Evolutionary conservation across 2,888 invertebrate species (phyloP), one percentile per base, ranked within the genome.

Genomic region (Diarsia rubi): DNA sequence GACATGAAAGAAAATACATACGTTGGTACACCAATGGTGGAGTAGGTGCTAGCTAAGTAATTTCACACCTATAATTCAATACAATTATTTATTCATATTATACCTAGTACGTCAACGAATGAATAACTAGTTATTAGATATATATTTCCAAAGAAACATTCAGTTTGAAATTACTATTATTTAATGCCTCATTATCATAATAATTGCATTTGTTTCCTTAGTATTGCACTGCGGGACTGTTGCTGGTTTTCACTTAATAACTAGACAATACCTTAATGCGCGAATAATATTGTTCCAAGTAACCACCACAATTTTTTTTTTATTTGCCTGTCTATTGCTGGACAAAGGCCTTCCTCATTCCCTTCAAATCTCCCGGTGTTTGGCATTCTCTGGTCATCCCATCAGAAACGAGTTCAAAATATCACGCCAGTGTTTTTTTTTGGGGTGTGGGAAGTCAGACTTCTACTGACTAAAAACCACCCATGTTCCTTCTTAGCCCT

Each of bases 81-180:
- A 78, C 72, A 85, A 83, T 83, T 73, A 83, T 79, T 75, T 85
- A 87, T 87, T 81, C 71, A 79, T 73, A 77, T 72, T 63, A 79
- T 76, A 67, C 66, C 59, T 49, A 49, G 68, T 68, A 80, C 83
- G 85, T 86, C 87, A 84, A 64, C 75, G 54, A 74, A 71, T 77
- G 69, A 78, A 87, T 85, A 79, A 80, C 74, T 66, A 84, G 66
- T 86, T 78, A 83, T 88, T 82, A 86, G 59, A 78, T 81, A 83
- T 86, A 87, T 87, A 87, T 87, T 88, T 88, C 85, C 79, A 79
- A 78, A 69, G 86, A 81, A 86, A 89, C 84, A 81, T 87, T 86
- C 86, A 82, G 81, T 83, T 86, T 78, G 81, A 86, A 89, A 88
- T 88, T 78, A 88, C 88, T 88, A 86, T 90, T 88, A 90, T 86